Evolutionary conservation across 2,888 invertebrate species (phyloP), one percentile per base, ranked within the genome.

Genomic region (Anodontia alba): DNA sequence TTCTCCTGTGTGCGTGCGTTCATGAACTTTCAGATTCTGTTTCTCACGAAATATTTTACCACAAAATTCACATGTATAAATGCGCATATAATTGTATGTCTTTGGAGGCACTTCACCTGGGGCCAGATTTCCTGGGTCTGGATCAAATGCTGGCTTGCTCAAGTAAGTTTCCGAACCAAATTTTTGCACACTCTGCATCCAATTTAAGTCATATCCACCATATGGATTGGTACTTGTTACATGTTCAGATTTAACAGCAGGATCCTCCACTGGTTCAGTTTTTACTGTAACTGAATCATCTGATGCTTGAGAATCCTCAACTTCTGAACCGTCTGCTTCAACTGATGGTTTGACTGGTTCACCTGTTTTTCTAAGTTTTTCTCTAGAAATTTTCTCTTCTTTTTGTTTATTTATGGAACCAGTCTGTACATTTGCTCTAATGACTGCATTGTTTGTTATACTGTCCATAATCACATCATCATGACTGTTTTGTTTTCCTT

Each of bases 1-100:
- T 51, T 85, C 85, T 7, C 85, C 85, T 0, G 85, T 85, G 62
- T 85, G 85, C n/a, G 73, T 77, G 1, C 85, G 73, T 36, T 78
- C 74, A 66, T 85, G 85, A n/a, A 85, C 83, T 15, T 76, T 68
- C 12, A 85, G 72, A 49, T 85, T 85, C 20, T 77, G 77, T 42
- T 81, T 80, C 49, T 85, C 82, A n/a, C 76, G n/a, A 49, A 85
- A 85, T 62, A 33, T 33, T 57, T 85, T 85, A 57, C 76, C 80
- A 71, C 85, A 85, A 42, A 81, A 85, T 15, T 76, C 57, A 69
- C 85, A 83, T 57, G 76, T 76, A 51, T 62, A 83, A 29, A 46
- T 72, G 17, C 75, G 73, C 57, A 57, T 57, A 26, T 57, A 57
- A 15, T 57, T 57, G 29, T 57, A 57, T 7, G 57, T 57, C 29